Conservation (phyloP, 2,888 invertebrate species). For the Cheilosia impressa region DNA sequence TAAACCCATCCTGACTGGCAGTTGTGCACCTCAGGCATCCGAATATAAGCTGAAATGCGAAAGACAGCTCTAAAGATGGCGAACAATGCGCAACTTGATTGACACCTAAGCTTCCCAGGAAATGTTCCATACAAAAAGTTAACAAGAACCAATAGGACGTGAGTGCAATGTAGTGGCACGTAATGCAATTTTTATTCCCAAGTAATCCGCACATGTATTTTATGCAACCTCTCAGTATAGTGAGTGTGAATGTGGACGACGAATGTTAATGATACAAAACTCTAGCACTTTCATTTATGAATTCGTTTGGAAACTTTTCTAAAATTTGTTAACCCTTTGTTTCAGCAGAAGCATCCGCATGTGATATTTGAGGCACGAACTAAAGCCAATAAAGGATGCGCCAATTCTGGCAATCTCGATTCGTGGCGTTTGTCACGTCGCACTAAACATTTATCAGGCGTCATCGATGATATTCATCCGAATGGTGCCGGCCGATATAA, state of each 20-base stretch:
- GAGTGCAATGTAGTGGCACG: background rate
- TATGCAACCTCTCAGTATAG: background rate
- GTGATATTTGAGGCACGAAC: slow-evolving; percentile 97
- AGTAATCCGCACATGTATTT: background rate
- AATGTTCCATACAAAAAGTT: background rate
- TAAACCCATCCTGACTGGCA: background rate
- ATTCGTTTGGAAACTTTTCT: slow-evolving; percentile 58
- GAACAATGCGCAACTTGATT: slow-evolving; percentile 13
- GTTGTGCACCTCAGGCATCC: background rate
- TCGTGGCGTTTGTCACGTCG: slow-evolving; percentile 87
- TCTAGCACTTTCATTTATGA: background rate
- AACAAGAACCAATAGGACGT: background rate
- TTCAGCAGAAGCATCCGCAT: slow-evolving; percentile 98
- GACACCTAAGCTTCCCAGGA: slow-evolving; percentile 1
- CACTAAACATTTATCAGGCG: slow-evolving; percentile 85
- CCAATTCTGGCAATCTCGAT: slow-evolving; percentile 91
- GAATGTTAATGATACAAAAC: background rate
- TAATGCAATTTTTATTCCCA: background rate
- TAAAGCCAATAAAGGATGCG: slow-evolving; percentile 95
- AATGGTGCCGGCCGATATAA: slow-evolving; percentile 84
- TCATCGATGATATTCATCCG: slow-evolving; percentile 82
- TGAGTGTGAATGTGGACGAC: background rate
- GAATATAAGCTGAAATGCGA: slow-evolving; percentile 2
- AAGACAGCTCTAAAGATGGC: background rate
- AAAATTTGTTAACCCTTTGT: slow-evolving; percentile 83